A percentile compares a stretch with the other conserved stretches of the same genome.
These are phyloP conservation scores for Dascyllus trimaculatus DNA, from an alignment of 2,113 vertebrate species.

Conservation along the genomic window DNA sequence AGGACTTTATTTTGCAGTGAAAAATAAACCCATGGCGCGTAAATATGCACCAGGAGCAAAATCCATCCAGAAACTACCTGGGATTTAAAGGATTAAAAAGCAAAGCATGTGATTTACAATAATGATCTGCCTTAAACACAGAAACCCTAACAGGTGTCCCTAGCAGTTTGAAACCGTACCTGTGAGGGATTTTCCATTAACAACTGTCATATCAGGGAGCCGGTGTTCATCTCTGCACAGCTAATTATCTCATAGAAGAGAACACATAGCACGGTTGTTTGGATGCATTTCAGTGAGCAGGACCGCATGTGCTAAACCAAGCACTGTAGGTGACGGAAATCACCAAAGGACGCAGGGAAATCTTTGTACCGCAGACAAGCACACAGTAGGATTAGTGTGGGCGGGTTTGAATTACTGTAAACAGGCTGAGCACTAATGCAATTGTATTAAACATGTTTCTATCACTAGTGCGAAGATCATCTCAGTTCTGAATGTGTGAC, in stretches of 20 bases:
- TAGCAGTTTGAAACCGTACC: constrained; percentile 53
- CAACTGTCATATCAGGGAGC: constrained; percentile 54
- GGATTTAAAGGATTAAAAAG: neutral
- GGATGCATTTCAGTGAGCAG: constrained; percentile 40
- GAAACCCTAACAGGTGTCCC: constrained; percentile 51
- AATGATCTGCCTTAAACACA: constrained; percentile 1
- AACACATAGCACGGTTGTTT: constrained; percentile 41
- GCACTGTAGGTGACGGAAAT: constrained; percentile 20
- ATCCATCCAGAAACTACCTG: no score
- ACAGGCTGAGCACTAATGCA: constrained; percentile 1
- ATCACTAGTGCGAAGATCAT: constrained; percentile 6
- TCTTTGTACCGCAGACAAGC: neutral
- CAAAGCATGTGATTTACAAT: constrained; percentile 1
- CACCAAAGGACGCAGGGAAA: neutral
- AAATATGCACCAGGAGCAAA: no score
- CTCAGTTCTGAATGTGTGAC: neutral
- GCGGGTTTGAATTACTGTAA: constrained; percentile 4
- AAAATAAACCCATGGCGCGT: no score
- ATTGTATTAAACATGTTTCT: constrained; percentile 4
- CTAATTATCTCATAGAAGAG: constrained; percentile 49
- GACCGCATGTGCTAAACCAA: neutral
- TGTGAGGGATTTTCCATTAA: constrained; percentile 56
- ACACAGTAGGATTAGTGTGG: constrained; percentile 2
- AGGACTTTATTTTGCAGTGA: no score
- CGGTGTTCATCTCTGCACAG: constrained; percentile 38